These are phyloP conservation scores for Pipra filicauda DNA, from an alignment of 2,113 vertebrate species.

Conservation along the genomic window DNA sequence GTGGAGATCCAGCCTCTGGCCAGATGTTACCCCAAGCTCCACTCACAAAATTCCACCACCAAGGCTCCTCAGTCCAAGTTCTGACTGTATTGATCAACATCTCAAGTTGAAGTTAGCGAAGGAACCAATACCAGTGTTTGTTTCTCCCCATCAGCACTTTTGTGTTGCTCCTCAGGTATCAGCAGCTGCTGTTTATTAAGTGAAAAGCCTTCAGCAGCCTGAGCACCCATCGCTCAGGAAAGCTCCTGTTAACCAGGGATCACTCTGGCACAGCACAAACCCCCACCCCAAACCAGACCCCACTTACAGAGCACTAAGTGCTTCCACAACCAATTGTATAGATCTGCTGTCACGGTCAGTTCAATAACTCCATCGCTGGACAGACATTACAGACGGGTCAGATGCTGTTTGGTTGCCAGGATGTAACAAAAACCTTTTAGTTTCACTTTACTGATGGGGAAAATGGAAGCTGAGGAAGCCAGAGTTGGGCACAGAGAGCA, in stretches of 20 bases:
- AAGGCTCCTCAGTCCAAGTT: background rate
- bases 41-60: accelerated
- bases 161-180: background rate
- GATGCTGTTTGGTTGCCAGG: background rate
- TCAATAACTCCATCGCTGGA: background rate
- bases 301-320: background rate
- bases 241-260: background rate
- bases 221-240: background rate
- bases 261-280: background rate
- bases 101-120: background rate
- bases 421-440: constrained; percentile 3
- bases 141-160: background rate
- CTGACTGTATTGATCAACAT: background rate
- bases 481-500: background rate
- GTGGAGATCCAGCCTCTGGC: background rate
- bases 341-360: background rate
- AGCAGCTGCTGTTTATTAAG: background rate
- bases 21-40: background rate
- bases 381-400: background rate
- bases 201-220: background rate
- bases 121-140: accelerated
- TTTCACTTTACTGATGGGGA: constrained; percentile 21
- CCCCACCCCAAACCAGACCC: background rate
- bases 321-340: background rate
- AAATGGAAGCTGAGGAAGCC: constrained; percentile 17